Conservation (phyloP, 2,113 vertebrate genomes). For the Sebastes schlegelii region DNA sequence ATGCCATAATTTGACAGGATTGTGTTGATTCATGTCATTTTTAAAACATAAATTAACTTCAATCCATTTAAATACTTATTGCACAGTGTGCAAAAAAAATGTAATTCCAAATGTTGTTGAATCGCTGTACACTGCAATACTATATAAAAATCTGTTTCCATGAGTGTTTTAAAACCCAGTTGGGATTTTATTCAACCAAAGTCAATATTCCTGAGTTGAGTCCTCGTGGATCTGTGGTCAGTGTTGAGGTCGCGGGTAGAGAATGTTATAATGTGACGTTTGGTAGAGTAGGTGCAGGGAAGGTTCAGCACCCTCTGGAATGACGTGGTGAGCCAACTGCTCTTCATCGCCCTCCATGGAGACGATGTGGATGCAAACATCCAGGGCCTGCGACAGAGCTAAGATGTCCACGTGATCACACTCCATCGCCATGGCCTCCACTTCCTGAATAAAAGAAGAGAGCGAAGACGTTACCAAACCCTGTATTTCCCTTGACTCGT, state of each 20-base stretch:
- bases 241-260: conserved; percentile 71
- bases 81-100: conserved; percentile 39
- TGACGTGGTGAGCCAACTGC: conserved; percentile 81
- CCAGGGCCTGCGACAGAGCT: conserved; percentile 86
- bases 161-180: conserved; percentile 9
- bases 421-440: conserved; percentile 85
- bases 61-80: conserved; percentile 22
- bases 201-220: conserved; percentile 58
- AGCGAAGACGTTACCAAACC: background rate
- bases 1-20: background rate
- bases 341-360: conserved; percentile 78
- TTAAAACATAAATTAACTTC: conserved; percentile 17
- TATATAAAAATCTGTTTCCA: conserved; percentile 56
- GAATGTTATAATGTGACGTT: conserved; percentile 85
- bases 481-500: background rate
- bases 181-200: conserved; percentile 27
- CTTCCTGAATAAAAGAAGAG: conserved; percentile 78
- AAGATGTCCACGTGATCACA: conserved; percentile 87
- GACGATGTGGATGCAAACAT: conserved; percentile 81
- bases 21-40: conserved; percentile 6
- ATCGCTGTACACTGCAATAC: conserved; percentile 43
- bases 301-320: conserved; percentile 84
- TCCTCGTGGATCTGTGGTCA: conserved; percentile 21
- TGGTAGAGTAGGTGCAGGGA: conserved; percentile 84
- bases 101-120: conserved; percentile 5